phyloP scores from a whole-genome alignment of 1,140 invertebrate genomes.

The Macrocentrus cingulum region DNA sequence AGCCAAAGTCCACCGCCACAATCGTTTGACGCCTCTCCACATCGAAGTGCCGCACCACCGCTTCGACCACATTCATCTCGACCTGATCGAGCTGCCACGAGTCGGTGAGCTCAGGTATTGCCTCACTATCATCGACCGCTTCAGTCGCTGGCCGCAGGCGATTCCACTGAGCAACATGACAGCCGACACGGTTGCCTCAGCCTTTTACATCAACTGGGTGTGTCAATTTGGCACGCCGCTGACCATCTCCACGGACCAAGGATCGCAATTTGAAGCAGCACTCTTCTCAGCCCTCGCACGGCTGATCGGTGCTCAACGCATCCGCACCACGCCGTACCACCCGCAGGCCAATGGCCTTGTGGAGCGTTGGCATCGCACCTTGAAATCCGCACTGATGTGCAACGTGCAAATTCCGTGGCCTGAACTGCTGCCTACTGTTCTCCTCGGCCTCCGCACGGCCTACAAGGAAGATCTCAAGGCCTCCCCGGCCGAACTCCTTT shows the following conservation, averaged over 20 bases:
- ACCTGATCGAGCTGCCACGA: not conserved
- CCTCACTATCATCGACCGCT: conserved; percentile 9
- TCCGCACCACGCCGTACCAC: conserved; percentile 4
- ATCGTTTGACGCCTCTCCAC: too few relatives aligned
- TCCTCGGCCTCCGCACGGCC: not conserved
- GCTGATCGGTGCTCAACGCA: not conserved
- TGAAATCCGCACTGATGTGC: conserved; percentile 7
- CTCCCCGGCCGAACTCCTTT: not conserved
- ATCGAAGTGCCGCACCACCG: conserved; percentile 31
- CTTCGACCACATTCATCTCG: conserved; percentile 9
- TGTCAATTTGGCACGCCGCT: not conserved
- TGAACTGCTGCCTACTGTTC: not conserved
- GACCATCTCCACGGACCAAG: conserved; percentile 2
- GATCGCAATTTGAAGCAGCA: not conserved
- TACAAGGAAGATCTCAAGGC: conserved; percentile 3
- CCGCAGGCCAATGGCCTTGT: conserved; percentile 1
- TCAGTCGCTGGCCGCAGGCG: not conserved
- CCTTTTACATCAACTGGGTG: not conserved
- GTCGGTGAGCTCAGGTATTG: not conserved
- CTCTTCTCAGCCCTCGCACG: not conserved
- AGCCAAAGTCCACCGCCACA: conserved; percentile 34
- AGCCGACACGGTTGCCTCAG: not conserved
- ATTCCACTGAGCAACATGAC: not conserved
- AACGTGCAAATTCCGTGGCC: not conserved
- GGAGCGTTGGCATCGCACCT: not conserved